Conservation (phyloP, 2,888 invertebrate genomes). For the Drosophila fulvimacula region DNA sequence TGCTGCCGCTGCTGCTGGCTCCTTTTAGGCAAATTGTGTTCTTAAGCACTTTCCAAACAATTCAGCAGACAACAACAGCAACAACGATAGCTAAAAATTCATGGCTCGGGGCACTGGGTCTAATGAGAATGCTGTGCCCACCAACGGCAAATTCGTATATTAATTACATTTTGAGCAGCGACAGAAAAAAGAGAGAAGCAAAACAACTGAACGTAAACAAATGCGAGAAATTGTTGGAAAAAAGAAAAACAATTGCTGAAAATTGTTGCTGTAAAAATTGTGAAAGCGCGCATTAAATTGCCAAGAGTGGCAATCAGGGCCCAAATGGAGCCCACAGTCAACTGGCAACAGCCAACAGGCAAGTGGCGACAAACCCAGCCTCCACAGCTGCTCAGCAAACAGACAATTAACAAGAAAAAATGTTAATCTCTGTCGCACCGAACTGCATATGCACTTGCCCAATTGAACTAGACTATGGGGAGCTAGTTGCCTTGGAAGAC, state of each 20-base stretch:
- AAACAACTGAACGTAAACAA: conserved; percentile 57
- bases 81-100: conserved; percentile 6
- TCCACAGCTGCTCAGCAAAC: conserved; percentile 7
- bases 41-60: conserved; percentile 53
- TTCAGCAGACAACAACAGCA: conserved; percentile 8
- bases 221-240: conserved; percentile 24
- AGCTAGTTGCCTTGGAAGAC: too few relatives aligned
- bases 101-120: conserved; percentile 21
- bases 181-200: conserved; percentile 28
- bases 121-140: conserved; percentile 45
- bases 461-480: background rate
- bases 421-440: background rate
- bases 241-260: conserved; percentile 30
- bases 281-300: conserved; percentile 51
- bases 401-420: conserved; percentile 11
- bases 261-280: conserved; percentile 45
- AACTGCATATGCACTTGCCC: background rate
- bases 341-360: conserved; percentile 25
- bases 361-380: conserved; percentile 38
- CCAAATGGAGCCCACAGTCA: conserved; percentile 16
- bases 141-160: conserved; percentile 34
- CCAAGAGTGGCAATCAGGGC: conserved; percentile 54
- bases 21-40: conserved; percentile 47
- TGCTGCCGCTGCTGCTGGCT: conserved; percentile 17
- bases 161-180: conserved; percentile 54